Evolutionary conservation across 2,113 vertebrate genomes (phyloP).

Genomic region (Pelusios castaneus): DNA sequence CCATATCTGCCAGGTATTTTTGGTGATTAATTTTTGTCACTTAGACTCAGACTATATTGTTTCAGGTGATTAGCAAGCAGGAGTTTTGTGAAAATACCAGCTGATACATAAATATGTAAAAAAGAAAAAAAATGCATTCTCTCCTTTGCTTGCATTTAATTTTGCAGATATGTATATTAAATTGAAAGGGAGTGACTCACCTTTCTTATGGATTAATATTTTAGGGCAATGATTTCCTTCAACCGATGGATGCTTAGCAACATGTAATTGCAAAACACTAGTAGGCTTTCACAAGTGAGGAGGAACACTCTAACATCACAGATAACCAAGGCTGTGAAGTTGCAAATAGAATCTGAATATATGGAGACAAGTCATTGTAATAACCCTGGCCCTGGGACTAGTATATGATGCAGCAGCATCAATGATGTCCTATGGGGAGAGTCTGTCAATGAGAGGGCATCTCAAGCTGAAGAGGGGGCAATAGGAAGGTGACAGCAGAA

Average conservation of each 20-base stretch:
- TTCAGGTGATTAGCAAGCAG: not conserved
- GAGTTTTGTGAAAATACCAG: not conserved
- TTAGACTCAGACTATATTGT: slow-evolving; percentile 17
- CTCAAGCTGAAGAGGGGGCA: not conserved
- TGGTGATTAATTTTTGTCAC: not conserved
- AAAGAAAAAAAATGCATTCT: not conserved
- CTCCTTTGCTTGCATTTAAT: not conserved
- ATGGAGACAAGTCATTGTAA: not conserved
- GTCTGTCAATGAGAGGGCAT: not conserved
- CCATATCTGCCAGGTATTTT: not conserved
- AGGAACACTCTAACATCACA: not conserved
- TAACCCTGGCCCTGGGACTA: not conserved
- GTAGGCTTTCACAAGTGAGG: not conserved
- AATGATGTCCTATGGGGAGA: not conserved
- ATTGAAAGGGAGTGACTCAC: not conserved
- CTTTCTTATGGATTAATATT: not conserved
- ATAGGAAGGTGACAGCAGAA: not conserved
- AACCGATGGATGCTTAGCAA: not conserved
- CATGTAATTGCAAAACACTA: not conserved
- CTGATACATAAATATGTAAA: not conserved
- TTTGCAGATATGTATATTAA: not conserved
- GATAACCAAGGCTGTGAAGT: not conserved
- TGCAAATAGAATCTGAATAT: slow-evolving; percentile 4
- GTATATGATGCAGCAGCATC: not conserved
- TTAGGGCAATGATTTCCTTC: not conserved